phyloP scores from a whole-genome alignment of 2,888 invertebrate species.

The Gasteruption jaculator region DNA sequence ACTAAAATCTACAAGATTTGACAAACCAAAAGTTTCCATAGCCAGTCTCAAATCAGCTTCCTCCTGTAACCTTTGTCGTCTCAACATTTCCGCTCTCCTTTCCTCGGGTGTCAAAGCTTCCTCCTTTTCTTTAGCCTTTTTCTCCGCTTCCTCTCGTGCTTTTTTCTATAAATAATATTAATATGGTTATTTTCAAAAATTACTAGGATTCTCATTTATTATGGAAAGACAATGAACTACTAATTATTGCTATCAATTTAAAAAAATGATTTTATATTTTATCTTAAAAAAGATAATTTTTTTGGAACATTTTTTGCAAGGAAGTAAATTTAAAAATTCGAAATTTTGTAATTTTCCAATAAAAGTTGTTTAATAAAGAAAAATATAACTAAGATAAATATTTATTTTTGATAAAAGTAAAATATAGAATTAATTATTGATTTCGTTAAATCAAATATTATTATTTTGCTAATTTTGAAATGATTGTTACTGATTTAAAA shows the following conservation, averaged over 20 bases:
- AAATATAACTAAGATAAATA: not conserved
- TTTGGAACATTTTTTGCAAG: no score
- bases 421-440: no score
- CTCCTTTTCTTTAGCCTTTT: constrained; percentile 58
- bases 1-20: constrained; percentile 51
- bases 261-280: no score
- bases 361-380: constrained; percentile 1
- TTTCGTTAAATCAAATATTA: no score
- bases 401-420: no score
- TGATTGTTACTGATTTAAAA: no score
- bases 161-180: constrained; percentile 53
- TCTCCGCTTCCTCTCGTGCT: constrained; percentile 63
- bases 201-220: no score
- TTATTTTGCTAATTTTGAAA: no score
- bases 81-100: constrained; percentile 69
- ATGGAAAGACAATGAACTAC: no score
- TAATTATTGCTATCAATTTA: no score
- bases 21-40: constrained; percentile 79
- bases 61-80: constrained; percentile 76
- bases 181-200: no score
- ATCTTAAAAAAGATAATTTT: no score
- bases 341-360: constrained; percentile 4
- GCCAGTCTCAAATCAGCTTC: constrained; percentile 84
- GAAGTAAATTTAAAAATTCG: constrained; percentile 5
- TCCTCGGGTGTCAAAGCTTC: constrained; percentile 74